Evolutionary conservation across 2,113 vertebrate species (phyloP).

Genomic region (Sprattus sprattus): DNA sequence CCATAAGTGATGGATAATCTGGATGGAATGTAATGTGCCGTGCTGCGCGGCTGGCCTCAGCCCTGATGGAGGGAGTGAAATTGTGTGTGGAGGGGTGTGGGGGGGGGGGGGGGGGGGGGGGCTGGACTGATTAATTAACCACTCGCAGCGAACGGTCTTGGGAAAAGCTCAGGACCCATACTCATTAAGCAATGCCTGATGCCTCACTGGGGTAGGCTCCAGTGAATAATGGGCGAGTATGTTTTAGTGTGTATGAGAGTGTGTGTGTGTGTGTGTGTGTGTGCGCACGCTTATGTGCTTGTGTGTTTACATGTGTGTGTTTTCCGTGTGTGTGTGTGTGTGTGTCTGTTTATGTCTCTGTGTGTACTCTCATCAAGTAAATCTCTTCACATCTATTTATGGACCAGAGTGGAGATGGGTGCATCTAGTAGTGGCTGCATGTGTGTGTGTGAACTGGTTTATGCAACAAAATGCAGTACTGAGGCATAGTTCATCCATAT

Average conservation of each 20-base stretch:
- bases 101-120: neutral
- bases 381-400: too few species aligned
- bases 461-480: neutral
- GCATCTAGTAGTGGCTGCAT: too few species aligned
- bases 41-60: neutral
- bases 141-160: neutral
- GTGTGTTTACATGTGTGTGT: neutral
- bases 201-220: neutral
- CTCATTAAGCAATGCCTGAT: conserved; percentile 2
- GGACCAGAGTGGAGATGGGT: too few species aligned
- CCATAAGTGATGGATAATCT: conserved; percentile 12
- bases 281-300: neutral
- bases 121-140: neutral
- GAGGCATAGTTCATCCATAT: neutral
- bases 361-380: too few species aligned
- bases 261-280: too few species aligned
- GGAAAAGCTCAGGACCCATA: neutral
- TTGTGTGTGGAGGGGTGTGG: neutral
- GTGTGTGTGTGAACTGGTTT: too few species aligned
- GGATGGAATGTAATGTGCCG: neutral
- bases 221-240: neutral
- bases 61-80: neutral
- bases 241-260: neutral
- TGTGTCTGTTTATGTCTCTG: too few species aligned
- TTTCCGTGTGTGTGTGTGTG: neutral